Base-by-base conservation (phyloP, 1,140 invertebrate genomes). In the Bombus impatiens region DNA sequence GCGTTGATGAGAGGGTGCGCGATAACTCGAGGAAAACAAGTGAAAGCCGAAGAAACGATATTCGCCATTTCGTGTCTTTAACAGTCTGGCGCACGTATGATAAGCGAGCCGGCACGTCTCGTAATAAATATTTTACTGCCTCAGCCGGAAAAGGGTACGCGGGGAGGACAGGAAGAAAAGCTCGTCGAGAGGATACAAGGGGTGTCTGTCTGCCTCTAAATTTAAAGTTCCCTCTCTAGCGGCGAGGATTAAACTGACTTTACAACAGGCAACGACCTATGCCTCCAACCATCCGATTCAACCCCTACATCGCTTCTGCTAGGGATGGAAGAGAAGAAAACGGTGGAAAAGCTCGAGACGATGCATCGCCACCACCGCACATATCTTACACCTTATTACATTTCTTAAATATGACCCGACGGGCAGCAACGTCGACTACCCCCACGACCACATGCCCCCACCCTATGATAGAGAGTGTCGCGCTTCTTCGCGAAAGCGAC, bases 341-440 rank as follows among this genome's bases (percentile, higher is more conserved):
- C 15, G 15, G 28, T 3, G 40, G 12, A 35, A 25, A 62, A 53
- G 68, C 82, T 65, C 44, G 74, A n/a, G 76, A 87, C 89, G 83
- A 89, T 87, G 89, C 89, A 91, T 91, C 87, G 81, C 78, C 57
- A 70, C 25, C 72, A 70, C 84, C 57, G 78, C 68, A 87, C 90
- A 89, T 93, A 93, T 94, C 90, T 91, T 91, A 92, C 92, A 92
- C 87, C 91, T 92, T 94, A 93, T 94, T 93, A 93, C 90, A 86
- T 92, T 93, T 92, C 91, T 92, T 92, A 92, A 92, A 93, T 92
- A 92, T 92, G 84, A 92, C 86, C 85, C 87, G 86, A 40, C 68
- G 80, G 74, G 81, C 78, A 72, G 70, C 70, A 78, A 68, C 42
- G 84, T 81, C 71, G 77, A 47, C 59, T 40, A 71, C 22, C 22